Base-by-base conservation (phyloP, 2,797 vertebrate genomes). In the Buphagus erythrorhynchus region DNA sequence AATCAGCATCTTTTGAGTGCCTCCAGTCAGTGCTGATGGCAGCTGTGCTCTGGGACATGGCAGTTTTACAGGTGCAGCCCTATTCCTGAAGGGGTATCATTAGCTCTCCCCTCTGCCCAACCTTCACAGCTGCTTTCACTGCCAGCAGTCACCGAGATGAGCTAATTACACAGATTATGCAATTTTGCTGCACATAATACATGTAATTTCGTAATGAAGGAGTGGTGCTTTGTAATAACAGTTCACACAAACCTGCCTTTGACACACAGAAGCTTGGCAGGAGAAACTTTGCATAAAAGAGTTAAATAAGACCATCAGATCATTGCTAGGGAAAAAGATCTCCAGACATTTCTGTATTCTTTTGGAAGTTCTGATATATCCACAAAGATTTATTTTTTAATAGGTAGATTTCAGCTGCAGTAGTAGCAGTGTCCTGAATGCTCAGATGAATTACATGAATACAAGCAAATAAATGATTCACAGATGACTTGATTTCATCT, bases 151-250 rank as follows among this genome's bases (percentile, higher is more conserved):
- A 17, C 66, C 62, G 73, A 46, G 86, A 90, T 31, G 22, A 93
- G 80, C 80, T 94, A 94, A 97, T 95, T 94, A 74, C 81, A 84
- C 38, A 58, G 66, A 84, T 95, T 68, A 88, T 84, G 88, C 83
- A 88, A 58, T 95, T 94, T 59, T 45, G 29, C 71, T 75, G 42
- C 85, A 35, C 59, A 66, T 72, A 46, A 93, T 86, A 75, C 16
- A 1, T 86, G 29, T 92, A 88, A 96, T 97, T 90, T 92, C 81
- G 66, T 90, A 90, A 95, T 92, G 79, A 86, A 62, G 83, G 65
- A 88, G 49, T 40, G 66, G 28, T 45, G n/a, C 76, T 46, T 0
- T 52, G 45, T 80, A 57, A 57, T 46, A 81, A 46, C 31, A 45
- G n/a, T 16, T 89, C 51, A n/a, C 61, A 51, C 43, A 82, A 73